A percentile compares a stretch with the other conserved stretches of the same genome.
These are phyloP conservation scores for Reinhardtius hippoglossoides DNA, from an alignment of 2,113 vertebrate genomes.

Conservation along the genomic window DNA sequence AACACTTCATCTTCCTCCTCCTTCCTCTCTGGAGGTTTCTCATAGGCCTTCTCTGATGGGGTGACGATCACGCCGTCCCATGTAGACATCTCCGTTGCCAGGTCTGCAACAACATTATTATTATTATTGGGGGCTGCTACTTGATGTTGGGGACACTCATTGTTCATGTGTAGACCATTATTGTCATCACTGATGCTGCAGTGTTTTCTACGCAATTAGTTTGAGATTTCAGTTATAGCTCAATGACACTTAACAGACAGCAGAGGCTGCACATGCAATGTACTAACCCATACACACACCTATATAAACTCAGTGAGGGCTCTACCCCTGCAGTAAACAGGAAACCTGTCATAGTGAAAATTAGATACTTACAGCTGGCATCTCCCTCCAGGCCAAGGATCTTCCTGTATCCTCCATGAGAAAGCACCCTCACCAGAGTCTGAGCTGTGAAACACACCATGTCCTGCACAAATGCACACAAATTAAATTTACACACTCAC, in stretches of 20 bases:
- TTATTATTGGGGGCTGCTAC: background rate
- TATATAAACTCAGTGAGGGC: background rate
- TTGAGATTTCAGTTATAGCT: too few relatives aligned
- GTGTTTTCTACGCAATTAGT: background rate
- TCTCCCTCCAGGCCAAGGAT: constrained; percentile 97
- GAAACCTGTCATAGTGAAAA: background rate
- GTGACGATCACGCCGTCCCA: constrained; percentile 98
- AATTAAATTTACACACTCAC: background rate
- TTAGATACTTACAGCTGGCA: constrained; percentile 89
- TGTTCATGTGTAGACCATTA: background rate
- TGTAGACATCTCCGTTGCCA: constrained; percentile 94
- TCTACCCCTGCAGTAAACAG: background rate
- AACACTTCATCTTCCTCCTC: constrained; percentile 95
- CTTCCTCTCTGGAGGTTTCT: constrained; percentile 96
- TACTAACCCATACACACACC: too few relatives aligned
- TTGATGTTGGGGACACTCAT: background rate
- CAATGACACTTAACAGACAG: too few relatives aligned
- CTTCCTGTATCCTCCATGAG: constrained; percentile 95
- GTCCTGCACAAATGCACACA: constrained; percentile 82
- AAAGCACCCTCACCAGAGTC: constrained; percentile 94
- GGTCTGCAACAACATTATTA: constrained; percentile 77
- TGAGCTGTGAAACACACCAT: constrained; percentile 98
- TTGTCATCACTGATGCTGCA: background rate
- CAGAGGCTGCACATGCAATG: too few relatives aligned
- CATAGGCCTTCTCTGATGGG: constrained; percentile 96